Evolutionary conservation across 2,888 invertebrate genomes (phyloP).

Genomic region (Parthenolecanium corni): DNA sequence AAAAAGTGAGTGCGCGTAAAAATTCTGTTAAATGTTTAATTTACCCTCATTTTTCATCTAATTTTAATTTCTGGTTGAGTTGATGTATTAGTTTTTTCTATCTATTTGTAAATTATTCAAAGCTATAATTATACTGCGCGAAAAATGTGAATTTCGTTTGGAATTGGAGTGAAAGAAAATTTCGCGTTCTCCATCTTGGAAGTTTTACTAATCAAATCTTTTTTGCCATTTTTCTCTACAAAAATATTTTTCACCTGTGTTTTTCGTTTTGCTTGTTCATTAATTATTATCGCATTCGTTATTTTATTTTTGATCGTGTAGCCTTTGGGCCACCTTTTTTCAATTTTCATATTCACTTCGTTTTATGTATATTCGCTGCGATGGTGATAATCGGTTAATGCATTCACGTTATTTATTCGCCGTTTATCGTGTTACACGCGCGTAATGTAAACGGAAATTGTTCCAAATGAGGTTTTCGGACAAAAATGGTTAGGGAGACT

Average conservation of each 20-base stretch:
- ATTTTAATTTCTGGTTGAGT: too few relatives aligned
- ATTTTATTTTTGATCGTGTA: neutral
- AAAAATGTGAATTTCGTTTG: neutral
- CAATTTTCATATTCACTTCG: neutral
- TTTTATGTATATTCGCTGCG: neutral
- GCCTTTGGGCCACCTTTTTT: neutral
- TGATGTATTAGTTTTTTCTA: neutral
- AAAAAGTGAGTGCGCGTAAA: conserved; percentile 24
- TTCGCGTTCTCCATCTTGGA: conserved; percentile 9
- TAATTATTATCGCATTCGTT: neutral
- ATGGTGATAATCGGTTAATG: conserved; percentile 21
- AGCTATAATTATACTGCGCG: conserved; percentile 15
- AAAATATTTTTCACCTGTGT: too few relatives aligned
- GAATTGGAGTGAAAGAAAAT: conserved; percentile 3
- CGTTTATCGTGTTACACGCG: conserved; percentile 18
- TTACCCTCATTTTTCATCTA: too few relatives aligned
- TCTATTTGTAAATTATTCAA: conserved; percentile 7
- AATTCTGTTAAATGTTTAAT: too few relatives aligned
- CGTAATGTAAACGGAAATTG: conserved; percentile 27
- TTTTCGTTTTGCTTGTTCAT: too few relatives aligned
- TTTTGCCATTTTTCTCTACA: too few relatives aligned
- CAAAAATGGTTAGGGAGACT: conserved; percentile 99
- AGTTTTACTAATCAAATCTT: neutral
- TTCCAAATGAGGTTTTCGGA: conserved; percentile 70
- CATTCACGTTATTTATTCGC: conserved; percentile 3